Percentiles rank a stretch among this genome's conserved stretches.
These are phyloP conservation scores for Dastarcus helophoroides DNA, from an alignment of 2,888 invertebrate species.

Conservation along the genomic window DNA sequence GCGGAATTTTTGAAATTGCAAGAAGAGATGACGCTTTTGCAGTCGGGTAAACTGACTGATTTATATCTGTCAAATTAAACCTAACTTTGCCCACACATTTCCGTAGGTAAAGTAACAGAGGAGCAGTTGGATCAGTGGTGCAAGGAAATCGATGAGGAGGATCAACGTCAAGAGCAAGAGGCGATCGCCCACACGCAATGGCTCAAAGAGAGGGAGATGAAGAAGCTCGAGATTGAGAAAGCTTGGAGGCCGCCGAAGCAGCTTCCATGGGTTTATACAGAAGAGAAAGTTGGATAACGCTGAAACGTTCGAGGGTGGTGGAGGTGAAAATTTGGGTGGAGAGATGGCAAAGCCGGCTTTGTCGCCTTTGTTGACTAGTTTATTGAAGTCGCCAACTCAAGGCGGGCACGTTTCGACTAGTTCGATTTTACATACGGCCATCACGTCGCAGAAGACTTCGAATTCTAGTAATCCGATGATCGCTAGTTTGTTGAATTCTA, in stretches of 20 bases:
- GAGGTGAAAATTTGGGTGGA: too few relatives aligned
- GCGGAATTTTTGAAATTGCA: slow-evolving; percentile 63
- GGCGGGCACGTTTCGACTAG: slow-evolving; percentile 34
- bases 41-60: slow-evolving; percentile 33
- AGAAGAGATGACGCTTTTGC: slow-evolving; percentile 46
- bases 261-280: slow-evolving; percentile 2
- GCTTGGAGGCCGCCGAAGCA: slow-evolving; percentile 45
- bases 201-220: slow-evolving; percentile 55
- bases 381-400: slow-evolving; percentile 61
- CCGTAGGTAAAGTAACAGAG: slow-evolving; percentile 45
- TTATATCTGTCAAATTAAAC: too few relatives aligned
- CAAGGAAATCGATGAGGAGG: slow-evolving; percentile 60
- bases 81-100: slow-evolving; percentile 4
- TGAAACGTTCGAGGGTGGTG: too few relatives aligned
- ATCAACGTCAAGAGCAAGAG: slow-evolving; percentile 58
- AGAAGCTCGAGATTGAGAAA: slow-evolving; percentile 48
- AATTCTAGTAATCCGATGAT: slow-evolving; percentile 39
- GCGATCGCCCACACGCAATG: slow-evolving; percentile 48
- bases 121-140: slow-evolving; percentile 65
- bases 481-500: slow-evolving; percentile 40
- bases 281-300: too few relatives aligned
- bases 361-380: slow-evolving; percentile 68
- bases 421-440: slow-evolving; percentile 35
- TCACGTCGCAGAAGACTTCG: slow-evolving; percentile 34
- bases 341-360: too few relatives aligned